Evolutionary conservation across 2,113 vertebrate species (phyloP), one percentile per base, ranked within the genome.

Genomic region (Megaptera novaeangliae): DNA sequence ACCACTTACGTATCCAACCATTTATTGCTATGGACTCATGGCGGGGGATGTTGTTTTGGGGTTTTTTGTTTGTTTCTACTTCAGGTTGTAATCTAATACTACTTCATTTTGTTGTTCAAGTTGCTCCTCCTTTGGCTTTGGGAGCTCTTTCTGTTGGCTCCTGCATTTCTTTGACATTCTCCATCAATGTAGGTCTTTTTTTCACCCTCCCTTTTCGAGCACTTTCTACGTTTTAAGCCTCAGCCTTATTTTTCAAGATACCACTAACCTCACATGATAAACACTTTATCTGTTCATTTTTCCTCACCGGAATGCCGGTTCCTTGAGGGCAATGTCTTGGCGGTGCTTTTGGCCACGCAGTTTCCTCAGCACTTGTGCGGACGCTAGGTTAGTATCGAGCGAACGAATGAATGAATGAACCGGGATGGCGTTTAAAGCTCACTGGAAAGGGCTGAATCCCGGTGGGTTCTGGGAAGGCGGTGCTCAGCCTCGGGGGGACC

Each of bases 401-500:
- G 80, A 39, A 57, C 9, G 63, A 61, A 82, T 1, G 52, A 34
- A 39, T 5, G 68, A 64, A 80, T 25, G 46, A 31, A 14, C 2
- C 14, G 0, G 5, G 31, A 74, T 11, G 69, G 44, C 3, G 9
- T 18, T 5, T 41, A 44, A 31, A 64, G 13, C 20, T 20, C 1
- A 8, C 57, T 3, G 3, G 12, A 15, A 31, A 25, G 14, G 25
- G 12, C 6, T 6, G 41, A 21, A 57, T 7, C 11, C 2, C 0
- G 3, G 49, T 5, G 36, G 59, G 14, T 11, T 87, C 90, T 6
- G 61, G 81, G 5, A 75, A 77, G 44, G 9, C 27, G 6, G 44
- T 0, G 31, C 55, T 21, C 39, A 34, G 69, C 46, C 57, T 61
- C 5, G 0, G 0, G 0, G 44, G 5, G 44, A 34, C 52, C 9